A percentile compares a stretch with the other conserved stretches of the same genome.
Evolutionary conservation across 2,113 vertebrate species (phyloP).

Genomic region (Cisticola juncidis): DNA sequence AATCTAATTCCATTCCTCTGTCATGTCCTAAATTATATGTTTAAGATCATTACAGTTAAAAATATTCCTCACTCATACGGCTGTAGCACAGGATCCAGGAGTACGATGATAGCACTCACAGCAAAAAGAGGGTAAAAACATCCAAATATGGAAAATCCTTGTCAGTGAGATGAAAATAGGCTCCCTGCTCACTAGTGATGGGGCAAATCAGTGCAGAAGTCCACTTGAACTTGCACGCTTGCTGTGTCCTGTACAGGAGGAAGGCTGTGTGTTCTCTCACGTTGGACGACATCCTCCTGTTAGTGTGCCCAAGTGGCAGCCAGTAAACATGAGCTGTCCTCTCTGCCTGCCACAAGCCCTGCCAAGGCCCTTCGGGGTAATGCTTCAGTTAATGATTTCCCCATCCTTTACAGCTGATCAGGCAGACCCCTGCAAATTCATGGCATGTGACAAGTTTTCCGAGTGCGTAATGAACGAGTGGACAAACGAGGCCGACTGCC

Average conservation of each 20-base stretch:
- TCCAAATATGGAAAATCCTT: not conserved
- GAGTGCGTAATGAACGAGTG: conserved; percentile 74
- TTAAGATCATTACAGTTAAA: not conserved
- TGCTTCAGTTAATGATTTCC: not conserved
- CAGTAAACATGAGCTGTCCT: not conserved
- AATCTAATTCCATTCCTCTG: not conserved
- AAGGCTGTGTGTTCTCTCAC: not conserved
- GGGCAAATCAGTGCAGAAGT: not conserved
- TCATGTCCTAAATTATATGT: not conserved
- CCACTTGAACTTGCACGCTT: not conserved
- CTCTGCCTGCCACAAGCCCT: not conserved
- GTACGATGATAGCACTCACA: not conserved
- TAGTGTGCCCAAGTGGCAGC: not conserved
- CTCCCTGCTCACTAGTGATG: not conserved
- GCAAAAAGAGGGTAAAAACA: not conserved
- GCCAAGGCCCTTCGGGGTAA: not conserved
- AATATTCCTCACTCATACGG: not conserved
- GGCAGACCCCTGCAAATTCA: conserved; percentile 87
- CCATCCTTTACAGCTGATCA: conserved; percentile 80
- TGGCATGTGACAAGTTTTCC: conserved; percentile 83
- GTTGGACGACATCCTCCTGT: not conserved
- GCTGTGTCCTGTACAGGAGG: not conserved
- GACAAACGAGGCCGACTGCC: conserved; percentile 80
- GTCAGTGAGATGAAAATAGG: not conserved
- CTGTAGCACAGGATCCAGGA: not conserved